A percentile compares a stretch with the other conserved stretches of the same genome.
Evolutionary conservation across 2,113 vertebrate genomes (phyloP).

Genomic region (Istiophorus platypterus): DNA sequence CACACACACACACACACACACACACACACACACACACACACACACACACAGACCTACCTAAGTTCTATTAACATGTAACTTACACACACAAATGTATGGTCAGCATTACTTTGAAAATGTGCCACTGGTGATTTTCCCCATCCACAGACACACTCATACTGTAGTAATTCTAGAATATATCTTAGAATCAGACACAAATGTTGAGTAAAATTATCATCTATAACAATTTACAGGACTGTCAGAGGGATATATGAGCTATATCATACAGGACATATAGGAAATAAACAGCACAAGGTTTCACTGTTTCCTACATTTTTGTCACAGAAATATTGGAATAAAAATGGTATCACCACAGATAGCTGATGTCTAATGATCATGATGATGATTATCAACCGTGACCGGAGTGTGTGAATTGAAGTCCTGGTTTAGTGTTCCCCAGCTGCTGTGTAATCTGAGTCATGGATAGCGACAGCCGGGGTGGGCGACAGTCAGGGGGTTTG

Average conservation of each 20-base stretch:
- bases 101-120: background rate
- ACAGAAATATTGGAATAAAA: background rate
- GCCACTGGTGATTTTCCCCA: background rate
- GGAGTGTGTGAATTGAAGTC: slow-evolving; percentile 79
- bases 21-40: background rate
- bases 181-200: background rate
- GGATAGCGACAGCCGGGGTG: slow-evolving; percentile 80
- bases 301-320: background rate
- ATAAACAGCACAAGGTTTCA: background rate
- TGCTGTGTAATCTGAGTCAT: slow-evolving; percentile 83
- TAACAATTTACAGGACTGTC: background rate
- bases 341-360: slow-evolving; percentile 25
- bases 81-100: too few species aligned
- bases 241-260: background rate
- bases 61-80: too few species aligned
- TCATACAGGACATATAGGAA: background rate
- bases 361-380: slow-evolving; percentile 65
- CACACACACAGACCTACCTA: background rate
- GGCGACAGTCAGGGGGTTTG: slow-evolving; percentile 64
- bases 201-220: background rate
- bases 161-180: background rate
- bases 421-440: slow-evolving; percentile 75
- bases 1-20: background rate
- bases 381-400: slow-evolving; percentile 74
- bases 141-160: background rate